Evolutionary conservation across 2,888 invertebrate species (phyloP), one percentile per base, ranked within the genome.

Genomic region (Pilophorus perplexus): DNA sequence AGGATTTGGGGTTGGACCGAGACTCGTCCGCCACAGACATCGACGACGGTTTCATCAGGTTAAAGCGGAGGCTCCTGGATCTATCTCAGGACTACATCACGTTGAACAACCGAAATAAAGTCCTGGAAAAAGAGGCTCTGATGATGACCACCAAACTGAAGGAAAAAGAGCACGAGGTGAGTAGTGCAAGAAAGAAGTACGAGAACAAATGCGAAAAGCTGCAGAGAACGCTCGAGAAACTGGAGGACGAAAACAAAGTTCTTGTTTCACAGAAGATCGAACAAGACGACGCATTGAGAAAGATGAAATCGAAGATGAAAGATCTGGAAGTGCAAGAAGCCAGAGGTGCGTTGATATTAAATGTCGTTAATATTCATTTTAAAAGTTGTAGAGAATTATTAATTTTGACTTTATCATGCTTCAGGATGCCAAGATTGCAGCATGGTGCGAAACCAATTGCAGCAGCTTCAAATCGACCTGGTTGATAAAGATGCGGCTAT

Each of bases 401-500:
- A 42, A n/a, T n/a, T n/a, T n/a, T n/a, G 20, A 3, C 8, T 42
- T 4, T 42, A 16, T 42, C 3, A 42, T 42, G 14, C 20, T 2
- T 16, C 23, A 46, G 62, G 48, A 1, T 62, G 62, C 33, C 28
- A 27, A 28, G 62, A 62, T 20, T 62, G 62, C 28, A 5, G 12
- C n/a, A 3, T 20, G 8, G 27, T 65, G 27, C 37, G 28, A 40
- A 28, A 37, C 6, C 52, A 65, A 28, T 14, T 65, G 52, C 64
- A 54, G 27, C 54, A 65, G 28, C 42, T 65, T 3, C 27, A 65
- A 28, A 54, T 65, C 27, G 54, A 54, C 16, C 20, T 54, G 28
- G 64, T 65, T 6, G 64, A 65, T 14, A 65, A 42, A 40, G 64
- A 65, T 16, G 38, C 64, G 10, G 33, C 52, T 5, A 54, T 65